Base-by-base conservation (phyloP, 2,113 vertebrate genomes). In the Alethe castanea region DNA sequence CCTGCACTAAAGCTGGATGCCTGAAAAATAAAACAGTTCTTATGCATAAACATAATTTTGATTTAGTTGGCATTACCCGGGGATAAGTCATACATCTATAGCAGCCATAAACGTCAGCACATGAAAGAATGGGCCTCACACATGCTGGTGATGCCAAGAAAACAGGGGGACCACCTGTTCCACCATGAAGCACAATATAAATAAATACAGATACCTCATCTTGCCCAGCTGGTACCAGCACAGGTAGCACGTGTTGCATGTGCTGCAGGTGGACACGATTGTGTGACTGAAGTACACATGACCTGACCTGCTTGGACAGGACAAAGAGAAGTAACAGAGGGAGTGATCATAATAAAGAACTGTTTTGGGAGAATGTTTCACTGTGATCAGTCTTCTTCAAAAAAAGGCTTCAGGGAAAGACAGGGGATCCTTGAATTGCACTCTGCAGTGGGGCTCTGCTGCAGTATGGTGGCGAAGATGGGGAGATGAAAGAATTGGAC, bases 11-110 rank as follows among this genome's bases (percentile, higher is more conserved):
- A 77, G 59, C 60, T 71, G 67, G 26, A n/a, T 94, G 86, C 73
- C 35, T 89, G 36, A 71, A 92, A 95, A 92, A 82, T 76, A 65
- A 87, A 89, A 53, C 45, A 45, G 53, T 76, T 95, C 45, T 82
- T 96, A 65, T 48, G 38, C 73, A 84, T 92, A 76, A 88, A 76
- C 36, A 65, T 74, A 69, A 74, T 86, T 93, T 86, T 61, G 66
- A 67, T 92, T 57, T 65, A 87, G 61, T 53, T 89, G 86, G 84
- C 89, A 64, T 96, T 91, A 92, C 40, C 50, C 25, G 20, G 59
- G 54, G 45, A 48, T 73, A 90, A 90, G 76, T 84, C 86, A 90
- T 56, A 52, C 71, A 77, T 38, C 54, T 88, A 4, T 19, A 88
- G 82, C 82, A 95, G 88, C 67, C 80, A 35, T 10, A 59, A 87